phyloP scores from a whole-genome alignment of 1,140 invertebrate species.

The Drosophila neocordata region DNA sequence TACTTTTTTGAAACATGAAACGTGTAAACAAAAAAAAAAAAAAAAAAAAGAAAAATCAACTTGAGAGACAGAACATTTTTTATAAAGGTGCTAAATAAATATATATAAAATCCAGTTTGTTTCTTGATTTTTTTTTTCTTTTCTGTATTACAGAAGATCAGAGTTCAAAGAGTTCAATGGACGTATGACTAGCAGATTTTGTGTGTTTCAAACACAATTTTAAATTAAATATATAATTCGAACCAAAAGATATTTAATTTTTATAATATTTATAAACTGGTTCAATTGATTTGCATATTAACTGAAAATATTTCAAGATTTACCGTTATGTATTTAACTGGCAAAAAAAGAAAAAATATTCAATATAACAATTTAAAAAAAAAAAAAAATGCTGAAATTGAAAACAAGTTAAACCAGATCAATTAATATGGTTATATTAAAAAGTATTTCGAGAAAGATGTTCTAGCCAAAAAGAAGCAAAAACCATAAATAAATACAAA shows the following conservation, averaged over 20 bases:
- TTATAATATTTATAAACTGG: slow-evolving; percentile 36
- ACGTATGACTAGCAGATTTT: neutral
- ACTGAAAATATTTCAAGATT: slow-evolving; percentile 58
- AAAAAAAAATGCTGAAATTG: slow-evolving; percentile 37
- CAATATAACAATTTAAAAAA: too few relatives aligned
- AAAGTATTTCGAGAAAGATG: slow-evolving; percentile 11
- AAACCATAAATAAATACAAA: neutral
- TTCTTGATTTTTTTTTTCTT: neutral
- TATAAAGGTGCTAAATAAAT: slow-evolving; percentile 37
- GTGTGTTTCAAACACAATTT: slow-evolving; percentile 11
- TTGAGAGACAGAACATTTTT: slow-evolving; percentile 27
- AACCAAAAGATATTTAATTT: neutral
- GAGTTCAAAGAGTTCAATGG: slow-evolving; percentile 23
- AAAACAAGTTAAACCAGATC: slow-evolving; percentile 71
- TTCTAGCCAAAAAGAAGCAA: slow-evolving; percentile 46
- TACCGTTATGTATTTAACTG: slow-evolving; percentile 64
- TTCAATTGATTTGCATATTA: slow-evolving; percentile 53
- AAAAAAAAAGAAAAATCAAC: too few relatives aligned
- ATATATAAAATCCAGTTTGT: neutral
- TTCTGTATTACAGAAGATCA: slow-evolving; percentile 23
- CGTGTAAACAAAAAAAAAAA: slow-evolving; percentile 23
- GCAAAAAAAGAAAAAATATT: slow-evolving; percentile 15
- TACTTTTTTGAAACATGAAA: slow-evolving; percentile 41
- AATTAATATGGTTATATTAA: slow-evolving; percentile 48
- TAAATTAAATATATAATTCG: neutral